These are phyloP conservation scores for Formica selysi DNA, from an alignment of 1,140 invertebrate species.

Conservation along the genomic window DNA sequence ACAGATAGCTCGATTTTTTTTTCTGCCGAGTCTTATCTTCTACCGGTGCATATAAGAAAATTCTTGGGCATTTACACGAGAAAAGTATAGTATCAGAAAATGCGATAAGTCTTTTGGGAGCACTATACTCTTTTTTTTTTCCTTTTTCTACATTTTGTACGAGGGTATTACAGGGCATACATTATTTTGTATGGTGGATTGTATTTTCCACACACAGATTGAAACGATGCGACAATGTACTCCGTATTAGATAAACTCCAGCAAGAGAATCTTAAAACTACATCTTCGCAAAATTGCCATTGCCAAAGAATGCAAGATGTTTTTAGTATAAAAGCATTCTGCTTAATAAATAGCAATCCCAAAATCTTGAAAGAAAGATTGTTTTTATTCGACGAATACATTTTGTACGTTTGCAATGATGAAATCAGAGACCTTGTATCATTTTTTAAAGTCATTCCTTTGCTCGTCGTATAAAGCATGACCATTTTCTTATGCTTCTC, in stretches of 20 bases:
- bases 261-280: slow-evolving; percentile 78
- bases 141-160: slow-evolving; percentile 66
- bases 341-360: slow-evolving; percentile 77
- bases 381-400: slow-evolving; percentile 71
- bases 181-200: slow-evolving; percentile 54
- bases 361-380: slow-evolving; percentile 77
- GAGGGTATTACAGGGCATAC: slow-evolving; percentile 69
- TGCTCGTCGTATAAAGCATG: slow-evolving; percentile 74
- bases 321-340: slow-evolving; percentile 74
- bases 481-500: slow-evolving; percentile 73
- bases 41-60: slow-evolving; percentile 73
- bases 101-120: slow-evolving; percentile 69
- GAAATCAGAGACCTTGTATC: slow-evolving; percentile 75
- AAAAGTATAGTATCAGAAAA: slow-evolving; percentile 73
- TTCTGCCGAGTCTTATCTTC: slow-evolving; percentile 76
- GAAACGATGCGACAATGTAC: slow-evolving; percentile 71
- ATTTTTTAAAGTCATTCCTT: slow-evolving; percentile 76
- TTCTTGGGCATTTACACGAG: slow-evolving; percentile 74
- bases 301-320: slow-evolving; percentile 71
- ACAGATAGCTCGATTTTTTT: slow-evolving; percentile 76
- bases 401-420: slow-evolving; percentile 73
- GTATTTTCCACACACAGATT: slow-evolving; percentile 68
- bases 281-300: slow-evolving; percentile 74
- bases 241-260: slow-evolving; percentile 74
- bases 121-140: slow-evolving; percentile 70